A percentile compares a stretch with the other conserved stretches of the same genome.
phyloP scores from a whole-genome alignment of 2,888 invertebrate species.

The Dryomyza anilis region DNA sequence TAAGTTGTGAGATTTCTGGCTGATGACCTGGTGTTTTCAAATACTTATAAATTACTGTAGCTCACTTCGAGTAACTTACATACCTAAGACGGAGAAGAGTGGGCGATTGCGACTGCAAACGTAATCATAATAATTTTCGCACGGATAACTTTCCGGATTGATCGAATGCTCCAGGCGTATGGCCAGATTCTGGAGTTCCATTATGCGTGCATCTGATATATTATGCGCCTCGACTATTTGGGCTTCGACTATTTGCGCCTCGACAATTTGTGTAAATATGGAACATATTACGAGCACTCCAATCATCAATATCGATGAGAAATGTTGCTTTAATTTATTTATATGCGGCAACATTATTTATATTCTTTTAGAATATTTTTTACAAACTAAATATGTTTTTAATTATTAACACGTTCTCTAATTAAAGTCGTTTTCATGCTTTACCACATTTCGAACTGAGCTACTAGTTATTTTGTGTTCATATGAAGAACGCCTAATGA shows the following conservation, averaged over 20 bases:
- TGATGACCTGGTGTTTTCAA: constrained; percentile 47
- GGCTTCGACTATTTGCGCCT: constrained; percentile 25
- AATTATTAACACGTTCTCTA: too few relatives aligned
- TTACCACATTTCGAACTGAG: too few relatives aligned
- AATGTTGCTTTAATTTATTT: too few relatives aligned
- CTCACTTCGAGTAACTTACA: neutral
- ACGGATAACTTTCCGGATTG: constrained; percentile 49
- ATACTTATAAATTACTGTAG: neutral
- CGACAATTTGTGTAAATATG: neutral
- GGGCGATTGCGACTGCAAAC: constrained; percentile 55
- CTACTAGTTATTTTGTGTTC: too few relatives aligned
- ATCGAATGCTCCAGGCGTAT: constrained; percentile 48
- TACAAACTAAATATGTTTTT: too few relatives aligned
- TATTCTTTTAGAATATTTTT: too few relatives aligned
- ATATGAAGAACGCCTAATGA: too few relatives aligned
- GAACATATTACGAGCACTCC: neutral
- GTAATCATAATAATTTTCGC: constrained; percentile 54
- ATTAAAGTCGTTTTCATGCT: too few relatives aligned
- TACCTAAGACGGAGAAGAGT: constrained; percentile 54
- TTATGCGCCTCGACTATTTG: constrained; percentile 48
- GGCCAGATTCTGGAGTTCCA: constrained; percentile 48
- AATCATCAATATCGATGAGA: too few relatives aligned
- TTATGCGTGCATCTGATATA: constrained; percentile 50
- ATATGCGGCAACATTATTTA: too few relatives aligned
- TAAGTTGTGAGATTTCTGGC: constrained; percentile 47